phyloP scores from a whole-genome alignment of 2,888 invertebrate genomes.

The Synanthedon tipuliformis region DNA sequence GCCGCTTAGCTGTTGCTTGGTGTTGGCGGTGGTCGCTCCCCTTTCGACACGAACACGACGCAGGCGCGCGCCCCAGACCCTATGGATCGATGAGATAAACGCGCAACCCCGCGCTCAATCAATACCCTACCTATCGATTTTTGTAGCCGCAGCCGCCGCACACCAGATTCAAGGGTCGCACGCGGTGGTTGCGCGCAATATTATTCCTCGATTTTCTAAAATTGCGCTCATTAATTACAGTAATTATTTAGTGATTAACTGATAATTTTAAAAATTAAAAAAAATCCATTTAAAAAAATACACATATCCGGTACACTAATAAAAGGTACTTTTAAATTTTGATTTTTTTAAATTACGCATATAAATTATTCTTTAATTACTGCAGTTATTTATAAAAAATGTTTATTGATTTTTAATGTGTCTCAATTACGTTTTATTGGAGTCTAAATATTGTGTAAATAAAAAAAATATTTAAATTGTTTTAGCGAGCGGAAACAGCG shows the following conservation, averaged over 20 bases:
- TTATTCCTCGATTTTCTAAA: conserved; percentile 3
- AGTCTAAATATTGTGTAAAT: too few species aligned
- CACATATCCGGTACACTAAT: too few species aligned
- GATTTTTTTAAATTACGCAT: too few species aligned
- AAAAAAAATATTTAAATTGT: too few species aligned
- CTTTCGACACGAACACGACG: conserved; percentile 40
- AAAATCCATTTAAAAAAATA: background rate
- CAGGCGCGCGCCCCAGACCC: conserved; percentile 34
- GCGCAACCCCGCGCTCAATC: conserved; percentile 78
- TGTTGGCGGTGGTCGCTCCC: conserved; percentile 23
- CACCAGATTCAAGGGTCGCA: conserved; percentile 59
- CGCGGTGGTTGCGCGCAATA: conserved; percentile 62
- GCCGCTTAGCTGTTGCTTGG: conserved; percentile 8
- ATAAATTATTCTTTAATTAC: too few species aligned
- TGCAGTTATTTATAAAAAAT: too few species aligned
- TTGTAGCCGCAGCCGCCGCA: conserved; percentile 74
- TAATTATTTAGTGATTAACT: conserved; percentile 1
- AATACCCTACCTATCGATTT: conserved; percentile 83
- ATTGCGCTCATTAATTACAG: background rate
- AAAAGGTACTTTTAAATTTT: too few species aligned
- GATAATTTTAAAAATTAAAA: background rate
- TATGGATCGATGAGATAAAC: conserved; percentile 81
- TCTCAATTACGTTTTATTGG: too few species aligned
- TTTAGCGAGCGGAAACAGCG: too few species aligned
- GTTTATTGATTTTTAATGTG: too few species aligned